Conservation (phyloP, 2,797 vertebrate genomes). For the Smutsia gigantea region DNA sequence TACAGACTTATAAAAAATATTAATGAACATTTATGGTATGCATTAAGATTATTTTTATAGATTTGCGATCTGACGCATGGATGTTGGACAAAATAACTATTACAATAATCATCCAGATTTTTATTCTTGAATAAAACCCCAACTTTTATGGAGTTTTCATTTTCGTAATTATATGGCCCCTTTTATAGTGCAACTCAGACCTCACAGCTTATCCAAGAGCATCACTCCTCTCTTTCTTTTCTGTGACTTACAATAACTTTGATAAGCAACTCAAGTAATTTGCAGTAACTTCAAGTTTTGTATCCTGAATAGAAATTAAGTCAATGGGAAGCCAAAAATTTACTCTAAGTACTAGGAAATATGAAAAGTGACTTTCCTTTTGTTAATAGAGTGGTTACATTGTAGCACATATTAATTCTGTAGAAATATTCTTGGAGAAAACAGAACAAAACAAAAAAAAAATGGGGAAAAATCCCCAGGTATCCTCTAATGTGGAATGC, state of each 20-base stretch:
- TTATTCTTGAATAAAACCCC: background rate
- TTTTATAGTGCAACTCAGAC: background rate
- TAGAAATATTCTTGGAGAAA: background rate
- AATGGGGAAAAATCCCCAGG: background rate
- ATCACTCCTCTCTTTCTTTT: background rate
- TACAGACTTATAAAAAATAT: background rate
- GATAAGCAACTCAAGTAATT: background rate
- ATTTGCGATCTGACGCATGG: background rate
- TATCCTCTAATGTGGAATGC: background rate
- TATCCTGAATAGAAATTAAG: background rate
- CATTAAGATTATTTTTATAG: conserved; percentile 3
- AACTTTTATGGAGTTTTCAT: background rate
- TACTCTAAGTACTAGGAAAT: background rate
- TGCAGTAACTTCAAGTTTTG: conserved; percentile 2
- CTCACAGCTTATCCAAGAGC: fast-evolving
- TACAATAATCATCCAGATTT: background rate
- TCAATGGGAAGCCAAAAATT: conserved; percentile 7
- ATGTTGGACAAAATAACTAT: background rate
- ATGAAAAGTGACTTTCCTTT: background rate
- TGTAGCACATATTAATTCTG: background rate
- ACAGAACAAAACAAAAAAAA: background rate
- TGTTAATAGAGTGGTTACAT: background rate
- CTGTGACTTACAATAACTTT: background rate
- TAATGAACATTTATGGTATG: background rate
- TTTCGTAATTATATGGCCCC: background rate